phyloP scores from a whole-genome alignment of 2,113 vertebrate genomes.

The Ailurus styani region DNA sequence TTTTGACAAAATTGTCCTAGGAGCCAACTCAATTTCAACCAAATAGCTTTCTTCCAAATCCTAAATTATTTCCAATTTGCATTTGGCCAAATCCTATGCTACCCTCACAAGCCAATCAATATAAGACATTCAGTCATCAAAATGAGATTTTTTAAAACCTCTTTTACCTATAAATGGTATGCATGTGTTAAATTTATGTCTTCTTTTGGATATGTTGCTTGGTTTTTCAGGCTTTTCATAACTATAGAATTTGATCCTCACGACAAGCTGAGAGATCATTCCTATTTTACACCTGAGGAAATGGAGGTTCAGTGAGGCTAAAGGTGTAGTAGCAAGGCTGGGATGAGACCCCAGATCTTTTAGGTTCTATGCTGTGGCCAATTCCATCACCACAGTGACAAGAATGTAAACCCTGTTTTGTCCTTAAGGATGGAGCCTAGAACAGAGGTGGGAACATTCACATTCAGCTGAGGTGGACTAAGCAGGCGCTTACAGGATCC shows the following conservation, averaged over 20 bases:
- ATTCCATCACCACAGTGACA: not conserved
- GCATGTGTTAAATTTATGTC: not conserved
- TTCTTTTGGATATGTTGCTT: not conserved
- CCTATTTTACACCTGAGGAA: not conserved
- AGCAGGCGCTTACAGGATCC: not conserved
- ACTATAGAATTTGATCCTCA: not conserved
- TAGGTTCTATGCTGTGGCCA: not conserved
- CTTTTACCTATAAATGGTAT: not conserved
- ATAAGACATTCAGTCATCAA: not conserved
- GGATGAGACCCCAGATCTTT: not conserved
- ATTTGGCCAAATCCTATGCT: not conserved
- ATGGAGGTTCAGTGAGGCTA: not conserved
- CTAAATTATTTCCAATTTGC: not conserved
- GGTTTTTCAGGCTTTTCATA: not conserved
- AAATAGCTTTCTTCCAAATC: not conserved
- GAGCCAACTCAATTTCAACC: not conserved
- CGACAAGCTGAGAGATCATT: not conserved
- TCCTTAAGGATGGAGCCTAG: not conserved
- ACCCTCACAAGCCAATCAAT: not conserved
- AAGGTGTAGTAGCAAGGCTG: not conserved
- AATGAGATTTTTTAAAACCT: not conserved
- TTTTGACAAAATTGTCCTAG: not conserved
- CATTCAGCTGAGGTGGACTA: not conserved
- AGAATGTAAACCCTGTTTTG: not conserved
- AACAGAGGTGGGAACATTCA: not conserved